Conservation (phyloP, 2,797 vertebrate species). For the Graptemys geographica region DNA sequence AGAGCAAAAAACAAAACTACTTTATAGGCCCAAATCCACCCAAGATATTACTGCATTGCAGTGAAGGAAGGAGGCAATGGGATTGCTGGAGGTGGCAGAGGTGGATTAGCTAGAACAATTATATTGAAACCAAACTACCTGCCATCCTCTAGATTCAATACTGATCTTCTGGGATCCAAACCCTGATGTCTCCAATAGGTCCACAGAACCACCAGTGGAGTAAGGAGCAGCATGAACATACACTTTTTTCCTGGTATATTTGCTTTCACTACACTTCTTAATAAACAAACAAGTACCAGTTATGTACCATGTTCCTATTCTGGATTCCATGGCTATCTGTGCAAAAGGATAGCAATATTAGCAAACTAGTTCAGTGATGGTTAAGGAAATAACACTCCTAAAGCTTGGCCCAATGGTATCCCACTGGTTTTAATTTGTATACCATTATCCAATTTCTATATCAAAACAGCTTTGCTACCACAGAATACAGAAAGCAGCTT, state of each 20-base stretch:
- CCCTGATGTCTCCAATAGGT: not conserved
- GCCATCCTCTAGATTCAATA: fast-evolving
- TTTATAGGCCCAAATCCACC: not conserved
- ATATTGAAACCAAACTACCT: not conserved
- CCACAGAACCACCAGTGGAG: not conserved
- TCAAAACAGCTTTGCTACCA: conserved; percentile 69
- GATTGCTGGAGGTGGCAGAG: not conserved
- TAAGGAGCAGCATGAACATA: not conserved
- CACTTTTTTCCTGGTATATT: not conserved
- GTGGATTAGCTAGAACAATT: not conserved
- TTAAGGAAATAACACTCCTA: conserved; percentile 47
- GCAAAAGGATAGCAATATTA: not conserved
- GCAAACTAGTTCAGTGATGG: conserved; percentile 25
- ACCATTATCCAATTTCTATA: conserved; percentile 58
- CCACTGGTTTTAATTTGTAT: conserved; percentile 62
- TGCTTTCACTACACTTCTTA: not conserved
- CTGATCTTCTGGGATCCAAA: not conserved
- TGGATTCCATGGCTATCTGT: not conserved
- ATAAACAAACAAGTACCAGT: not conserved
- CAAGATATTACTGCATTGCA: fast-evolving
- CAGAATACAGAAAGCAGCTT: conserved; percentile 74
- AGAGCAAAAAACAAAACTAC: not conserved
- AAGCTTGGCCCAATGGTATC: not conserved
- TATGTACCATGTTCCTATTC: not conserved
- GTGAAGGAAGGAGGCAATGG: not conserved